These are phyloP conservation scores for Morelia viridis DNA, from an alignment of 2,797 vertebrate species.

Conservation along the genomic window DNA sequence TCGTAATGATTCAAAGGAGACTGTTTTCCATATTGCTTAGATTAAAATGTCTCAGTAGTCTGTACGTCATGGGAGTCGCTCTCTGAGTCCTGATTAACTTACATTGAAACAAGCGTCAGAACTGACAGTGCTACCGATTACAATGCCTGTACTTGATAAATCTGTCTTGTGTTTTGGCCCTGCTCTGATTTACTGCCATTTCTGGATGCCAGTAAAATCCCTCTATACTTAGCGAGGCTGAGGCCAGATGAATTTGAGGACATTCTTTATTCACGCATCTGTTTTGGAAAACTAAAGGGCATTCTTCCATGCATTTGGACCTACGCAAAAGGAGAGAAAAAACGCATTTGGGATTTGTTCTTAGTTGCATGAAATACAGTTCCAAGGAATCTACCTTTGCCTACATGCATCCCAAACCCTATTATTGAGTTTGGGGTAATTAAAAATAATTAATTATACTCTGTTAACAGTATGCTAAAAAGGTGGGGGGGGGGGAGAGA, in stretches of 20 bases:
- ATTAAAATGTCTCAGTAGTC: neutral
- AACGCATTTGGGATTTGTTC: neutral
- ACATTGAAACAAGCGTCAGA: conserved; percentile 29
- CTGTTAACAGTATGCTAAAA: neutral
- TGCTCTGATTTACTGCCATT: conserved; percentile 10
- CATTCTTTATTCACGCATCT: conserved; percentile 15
- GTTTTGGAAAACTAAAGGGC: conserved; percentile 1
- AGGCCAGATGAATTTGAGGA: conserved; percentile 6
- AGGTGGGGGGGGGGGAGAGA: accelerated
- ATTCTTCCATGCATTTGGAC: neutral
- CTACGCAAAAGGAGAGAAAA: neutral
- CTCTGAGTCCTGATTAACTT: conserved; percentile 29
- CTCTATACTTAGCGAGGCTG: neutral
- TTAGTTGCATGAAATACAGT: neutral
- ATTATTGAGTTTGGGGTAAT: neutral
- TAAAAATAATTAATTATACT: neutral
- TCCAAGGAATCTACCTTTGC: neutral
- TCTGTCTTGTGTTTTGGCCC: conserved; percentile 13
- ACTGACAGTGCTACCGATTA: neutral
- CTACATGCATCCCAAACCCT: neutral
- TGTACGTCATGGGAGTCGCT: neutral
- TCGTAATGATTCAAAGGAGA: neutral
- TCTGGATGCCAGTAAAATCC: conserved; percentile 20
- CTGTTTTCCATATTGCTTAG: neutral
- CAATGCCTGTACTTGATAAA: conserved; percentile 8